Conservation (phyloP, 2,888 invertebrate genomes). For the Drosophila demipolita region DNA sequence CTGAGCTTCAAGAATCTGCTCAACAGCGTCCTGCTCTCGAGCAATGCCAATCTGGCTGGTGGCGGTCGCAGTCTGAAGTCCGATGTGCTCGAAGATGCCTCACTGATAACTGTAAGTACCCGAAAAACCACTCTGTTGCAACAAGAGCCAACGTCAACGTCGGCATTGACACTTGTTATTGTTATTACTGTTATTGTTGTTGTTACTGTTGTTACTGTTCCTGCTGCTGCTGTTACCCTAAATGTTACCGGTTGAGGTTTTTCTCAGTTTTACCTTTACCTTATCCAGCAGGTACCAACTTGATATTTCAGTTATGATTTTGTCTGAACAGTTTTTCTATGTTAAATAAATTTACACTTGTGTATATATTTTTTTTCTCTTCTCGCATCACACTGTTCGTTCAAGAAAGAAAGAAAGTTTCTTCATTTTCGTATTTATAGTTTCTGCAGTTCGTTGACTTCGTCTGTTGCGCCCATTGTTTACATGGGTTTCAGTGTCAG, state of each 20-base stretch:
- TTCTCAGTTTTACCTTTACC: slow-evolving; percentile 3
- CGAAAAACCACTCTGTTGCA: not conserved
- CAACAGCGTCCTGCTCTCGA: slow-evolving; percentile 82
- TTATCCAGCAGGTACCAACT: slow-evolving; percentile 10
- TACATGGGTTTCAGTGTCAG: slow-evolving; percentile 16
- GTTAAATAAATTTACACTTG: slow-evolving; percentile 76
- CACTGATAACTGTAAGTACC: slow-evolving; percentile 82
- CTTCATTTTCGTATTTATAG: slow-evolving; percentile 3
- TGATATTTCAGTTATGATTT: slow-evolving; percentile 43
- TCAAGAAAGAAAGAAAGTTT: slow-evolving; percentile 67
- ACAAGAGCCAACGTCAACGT: slow-evolving; percentile 24
- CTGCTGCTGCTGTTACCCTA: slow-evolving; percentile 29
- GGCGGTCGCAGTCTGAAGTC: slow-evolving; percentile 83
- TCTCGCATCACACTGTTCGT: slow-evolving; percentile 23
- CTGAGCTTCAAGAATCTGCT: slow-evolving; percentile 83
- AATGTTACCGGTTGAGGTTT: slow-evolving; percentile 48
- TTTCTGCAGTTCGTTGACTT: slow-evolving; percentile 68
- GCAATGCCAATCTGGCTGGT: slow-evolving; percentile 82
- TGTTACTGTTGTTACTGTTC: slow-evolving; percentile 6
- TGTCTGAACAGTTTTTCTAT: slow-evolving; percentile 54
- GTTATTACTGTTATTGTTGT: slow-evolving; percentile 11
- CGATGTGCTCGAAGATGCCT: slow-evolving; percentile 83
- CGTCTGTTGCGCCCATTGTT: slow-evolving; percentile 25
- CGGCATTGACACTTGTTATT: slow-evolving; percentile 61
- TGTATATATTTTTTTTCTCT: slow-evolving; percentile 19